Evolutionary conservation across 2,113 vertebrate species (phyloP).

Genomic region (Carassius gibelio): DNA sequence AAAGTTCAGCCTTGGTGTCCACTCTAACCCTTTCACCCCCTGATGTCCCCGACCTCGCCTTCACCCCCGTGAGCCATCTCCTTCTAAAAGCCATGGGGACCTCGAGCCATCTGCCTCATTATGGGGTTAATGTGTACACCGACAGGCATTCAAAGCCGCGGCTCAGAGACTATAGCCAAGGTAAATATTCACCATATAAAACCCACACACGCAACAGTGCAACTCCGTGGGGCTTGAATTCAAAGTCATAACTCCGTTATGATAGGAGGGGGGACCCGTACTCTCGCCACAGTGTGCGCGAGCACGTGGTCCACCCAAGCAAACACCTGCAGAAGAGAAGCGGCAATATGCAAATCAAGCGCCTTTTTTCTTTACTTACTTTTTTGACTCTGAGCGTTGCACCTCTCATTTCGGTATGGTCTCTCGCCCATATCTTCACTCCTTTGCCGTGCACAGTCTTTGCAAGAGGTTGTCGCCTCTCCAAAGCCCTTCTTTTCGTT

Average conservation of each 20-base stretch:
- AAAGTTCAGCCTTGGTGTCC: slow-evolving; percentile 66
- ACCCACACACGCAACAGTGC: slow-evolving; percentile 43
- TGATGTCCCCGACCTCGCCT: slow-evolving; percentile 66
- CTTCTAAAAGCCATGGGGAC: slow-evolving; percentile 52
- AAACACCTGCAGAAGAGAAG: slow-evolving; percentile 74
- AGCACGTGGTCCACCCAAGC: slow-evolving; percentile 75
- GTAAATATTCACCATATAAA: slow-evolving; percentile 58
- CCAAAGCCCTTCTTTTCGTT: slow-evolving; percentile 53
- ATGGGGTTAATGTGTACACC: slow-evolving; percentile 57
- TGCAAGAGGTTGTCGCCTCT: slow-evolving; percentile 38
- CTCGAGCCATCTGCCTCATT: slow-evolving; percentile 56
- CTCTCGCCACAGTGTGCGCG: slow-evolving; percentile 50
- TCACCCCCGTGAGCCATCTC: slow-evolving; percentile 61
- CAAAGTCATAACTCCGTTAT: slow-evolving; percentile 61
- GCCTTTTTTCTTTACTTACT: slow-evolving; percentile 72
- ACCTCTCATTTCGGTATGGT: slow-evolving; percentile 31
- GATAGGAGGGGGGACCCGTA: slow-evolving; percentile 45
- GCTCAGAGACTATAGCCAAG: slow-evolving; percentile 53
- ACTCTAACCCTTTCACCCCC: slow-evolving; percentile 66
- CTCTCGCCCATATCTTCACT: slow-evolving; percentile 31
- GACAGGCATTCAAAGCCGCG: slow-evolving; percentile 47
- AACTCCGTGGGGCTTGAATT: slow-evolving; percentile 50
- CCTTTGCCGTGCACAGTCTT: slow-evolving; percentile 36
- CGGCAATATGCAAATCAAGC: slow-evolving; percentile 64
- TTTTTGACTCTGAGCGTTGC: slow-evolving; percentile 48